Evolutionary conservation across 2,113 vertebrate species (phyloP).

Genomic region (Herpailurus yagouaroundi): DNA sequence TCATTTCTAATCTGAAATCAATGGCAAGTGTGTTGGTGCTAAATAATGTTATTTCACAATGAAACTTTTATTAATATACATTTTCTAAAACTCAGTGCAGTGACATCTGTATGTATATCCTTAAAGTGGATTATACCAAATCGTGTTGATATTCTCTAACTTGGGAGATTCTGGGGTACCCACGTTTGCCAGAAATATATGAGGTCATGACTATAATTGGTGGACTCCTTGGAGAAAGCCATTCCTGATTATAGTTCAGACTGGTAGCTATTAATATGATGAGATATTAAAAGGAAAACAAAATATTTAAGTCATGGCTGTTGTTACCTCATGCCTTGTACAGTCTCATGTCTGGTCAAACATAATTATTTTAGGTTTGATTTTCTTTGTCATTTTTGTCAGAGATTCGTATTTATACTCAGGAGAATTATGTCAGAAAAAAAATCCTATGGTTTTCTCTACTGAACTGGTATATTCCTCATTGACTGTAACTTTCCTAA

Average conservation of each 20-base stretch:
- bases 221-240: not conserved
- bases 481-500: not conserved
- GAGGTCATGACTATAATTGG: not conserved
- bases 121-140: not conserved
- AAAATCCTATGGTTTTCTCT: not conserved
- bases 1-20: slow-evolving; percentile 2
- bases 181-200: not conserved
- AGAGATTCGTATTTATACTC: not conserved
- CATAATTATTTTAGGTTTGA: slow-evolving; percentile 28
- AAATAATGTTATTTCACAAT: not conserved
- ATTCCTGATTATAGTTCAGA: not conserved
- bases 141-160: not conserved
- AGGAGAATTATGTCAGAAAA: not conserved
- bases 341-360: not conserved
- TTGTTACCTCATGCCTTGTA: not conserved
- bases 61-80: not conserved
- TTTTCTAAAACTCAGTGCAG: not conserved
- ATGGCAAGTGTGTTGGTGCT: not conserved
- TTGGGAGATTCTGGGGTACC: not conserved
- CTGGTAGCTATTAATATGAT: not conserved
- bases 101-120: not conserved
- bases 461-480: not conserved
- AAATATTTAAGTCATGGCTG: not conserved
- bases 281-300: not conserved
- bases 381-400: not conserved